Base-by-base conservation (phyloP, 2,113 vertebrate species). In the Hippocampus guttulatus region DNA sequence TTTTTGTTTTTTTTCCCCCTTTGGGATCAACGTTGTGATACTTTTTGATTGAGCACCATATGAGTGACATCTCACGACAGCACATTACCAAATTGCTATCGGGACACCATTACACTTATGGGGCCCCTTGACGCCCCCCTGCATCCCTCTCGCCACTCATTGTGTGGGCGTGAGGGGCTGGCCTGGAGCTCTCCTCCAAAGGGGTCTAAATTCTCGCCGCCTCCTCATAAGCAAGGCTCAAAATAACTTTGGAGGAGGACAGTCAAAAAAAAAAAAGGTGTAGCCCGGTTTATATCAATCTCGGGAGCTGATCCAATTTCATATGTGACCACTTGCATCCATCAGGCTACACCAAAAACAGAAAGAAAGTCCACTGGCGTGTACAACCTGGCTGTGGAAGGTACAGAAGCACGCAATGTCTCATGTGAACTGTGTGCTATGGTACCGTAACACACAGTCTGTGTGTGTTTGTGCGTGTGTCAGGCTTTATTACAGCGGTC, bases 261-360 rank as follows among this genome's bases (percentile, higher is more conserved):
- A 38, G 63, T 45, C 16, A 8, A 21, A 25, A 23, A 90, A 89
- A 78, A 30, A 73, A 92, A 91, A 81, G 91, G 91, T 92, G 92
- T 90, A 70, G 55, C 76, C 81, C 90, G 88, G 90, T 95, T 95
- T 95, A 94, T 95, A 94, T 94, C 93, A 93, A 95, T 95, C 95
- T 92, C 92, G 95, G 95, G 95, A 95, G 92, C 92, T 93, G 94
- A 95, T 96, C 95, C 95, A 96, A 95, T 97, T 96, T 95, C 95
- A 94, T 94, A 95, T 95, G 92, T 94, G 94, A 91, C 91, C 94
- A 94, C 95, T 93, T 95, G 93, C 94, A 94, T 95, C 94, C 93
- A 92, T 94, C 95, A 94, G 89, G 91, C 90, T 69, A 71, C 81
- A 93, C 89, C 78, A 84, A 81, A 81, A 82, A 27, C 83, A 75